Evolutionary conservation across 1,140 invertebrate species (phyloP), one percentile per base, ranked within the genome.

Genomic region (Platyura marginata): DNA sequence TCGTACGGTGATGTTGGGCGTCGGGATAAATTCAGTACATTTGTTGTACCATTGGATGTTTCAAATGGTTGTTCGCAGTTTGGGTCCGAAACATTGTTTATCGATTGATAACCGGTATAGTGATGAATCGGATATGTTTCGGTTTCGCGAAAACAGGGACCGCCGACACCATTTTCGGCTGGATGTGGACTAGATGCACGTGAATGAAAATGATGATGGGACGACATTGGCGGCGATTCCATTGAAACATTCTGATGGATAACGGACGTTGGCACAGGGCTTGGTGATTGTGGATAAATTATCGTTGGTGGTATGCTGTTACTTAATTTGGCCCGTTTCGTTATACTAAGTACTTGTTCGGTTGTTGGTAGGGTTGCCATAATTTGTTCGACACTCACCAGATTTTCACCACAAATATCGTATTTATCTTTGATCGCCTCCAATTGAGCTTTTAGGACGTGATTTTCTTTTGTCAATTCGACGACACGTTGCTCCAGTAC

Each of bases 401-500:
- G 69, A 16, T 71, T 75, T 52, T 91, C 86, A 3, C 82, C 85
- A 52, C 76, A 81, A 44, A 94, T 88, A 5, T 89, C 89, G 54
- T 82, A 96, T 54, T 93, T 92, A 48, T 94, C 89, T 47, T 88
- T 85, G 38, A 97, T 85, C 3, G 89, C 86, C 44, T 82, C 79
- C 10, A 98, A 65, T 53, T 98, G 92, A 1, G 88, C 84, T 61
- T 90, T 84, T 0, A 98, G 68, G 11, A 92, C 77, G 54, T 90
- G 81, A 56, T 96, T 98, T 59, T 96, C 91, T 59, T 92, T 89
- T 48, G 86, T 91, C 4, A 97, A 65, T 58, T 95, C 90, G 40
- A 92, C 77, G 13, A 98, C 92, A 23, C 89, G 69, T 49, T 89
- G 86, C 57, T 96, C 91, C 9, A 96, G 66, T 0, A 94, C 88